Evolutionary conservation across 2,888 invertebrate species (phyloP), one percentile per base, ranked within the genome.

Genomic region (Homarus gammarus): DNA sequence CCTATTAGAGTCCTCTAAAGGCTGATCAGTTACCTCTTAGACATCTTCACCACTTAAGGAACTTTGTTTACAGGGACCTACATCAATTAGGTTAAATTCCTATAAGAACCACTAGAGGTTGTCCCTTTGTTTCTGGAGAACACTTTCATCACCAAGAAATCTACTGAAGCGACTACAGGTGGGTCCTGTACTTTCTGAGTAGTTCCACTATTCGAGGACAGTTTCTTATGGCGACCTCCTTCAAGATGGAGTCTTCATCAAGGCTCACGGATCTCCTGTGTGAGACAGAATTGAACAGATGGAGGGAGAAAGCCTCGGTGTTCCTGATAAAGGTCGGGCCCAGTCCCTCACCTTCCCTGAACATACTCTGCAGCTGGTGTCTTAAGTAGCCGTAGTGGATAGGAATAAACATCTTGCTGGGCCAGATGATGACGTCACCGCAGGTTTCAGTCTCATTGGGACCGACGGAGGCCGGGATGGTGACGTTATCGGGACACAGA

Each of bases 401-500:
- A n/a, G 87, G 87, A 36, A 40, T 61, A 36, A 87, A 87, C n/a
- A 72, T 27, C 31, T 75, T 40, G 0, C 33, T 72, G 2, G 82
- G 82, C 64, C 40, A 83, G 49, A 87, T 68, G 12, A 75, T 82
- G 31, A 87, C 61, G 49, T 87, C 87, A 3, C 31, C 64, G 27
- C 87, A 87, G 72, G 49, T 70, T 68, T 87, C 87, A 12, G 31
- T 18, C 33, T 75, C 49, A 18, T 75, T 12, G 15, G 83, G 51
- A 10, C 40, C 31, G 5, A 51, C 44, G 27, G 49, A 56, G 38
- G 56, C 44, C 15, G 82, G 87, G 12, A 56, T 49, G 77, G 87
- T 77, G 61, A 87, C n/a, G 75, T 75, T 77, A 27, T 77, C 33
- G 6, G 87, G 87, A 49, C 87, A 87, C 33, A 56, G 61, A 22